phyloP scores from a whole-genome alignment of 2,888 invertebrate species.

The Dynastes maya region DNA sequence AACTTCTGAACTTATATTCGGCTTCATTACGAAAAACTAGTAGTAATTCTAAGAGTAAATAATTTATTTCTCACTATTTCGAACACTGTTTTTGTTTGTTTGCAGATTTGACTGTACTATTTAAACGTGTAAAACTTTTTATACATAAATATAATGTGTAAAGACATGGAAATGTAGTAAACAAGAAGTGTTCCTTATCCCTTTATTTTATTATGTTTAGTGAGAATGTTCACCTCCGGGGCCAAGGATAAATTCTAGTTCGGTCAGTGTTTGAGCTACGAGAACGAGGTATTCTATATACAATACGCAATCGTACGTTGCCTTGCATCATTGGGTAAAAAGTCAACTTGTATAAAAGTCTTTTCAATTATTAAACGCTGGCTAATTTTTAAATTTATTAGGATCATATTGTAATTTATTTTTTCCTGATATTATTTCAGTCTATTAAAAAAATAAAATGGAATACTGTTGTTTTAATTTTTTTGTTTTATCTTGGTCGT shows the following conservation, averaged over 20 bases:
- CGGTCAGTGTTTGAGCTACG: conserved; percentile 10
- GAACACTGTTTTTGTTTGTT: conserved; percentile 60
- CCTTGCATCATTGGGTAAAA: conserved; percentile 38
- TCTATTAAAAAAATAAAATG: conserved; percentile 54
- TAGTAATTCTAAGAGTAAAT: conserved; percentile 54
- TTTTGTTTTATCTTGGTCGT: not conserved
- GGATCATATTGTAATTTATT: conserved; percentile 54
- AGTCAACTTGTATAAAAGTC: conserved; percentile 26
- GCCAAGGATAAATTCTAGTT: conserved; percentile 48
- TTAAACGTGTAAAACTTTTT: conserved; percentile 67
- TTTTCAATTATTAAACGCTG: conserved; percentile 47
- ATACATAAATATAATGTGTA: conserved; percentile 69
- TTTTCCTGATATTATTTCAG: conserved; percentile 55
- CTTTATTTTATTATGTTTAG: conserved; percentile 45
- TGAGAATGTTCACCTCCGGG: conserved; percentile 52
- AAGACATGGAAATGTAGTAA: conserved; percentile 62
- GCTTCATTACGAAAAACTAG: conserved; percentile 25
- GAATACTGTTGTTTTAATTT: conserved; percentile 50
- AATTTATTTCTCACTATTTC: conserved; percentile 59
- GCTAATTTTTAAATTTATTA: conserved; percentile 47
- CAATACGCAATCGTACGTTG: conserved; percentile 36
- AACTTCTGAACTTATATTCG: conserved; percentile 40
- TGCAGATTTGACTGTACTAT: conserved; percentile 65
- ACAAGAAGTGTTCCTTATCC: conserved; percentile 53
- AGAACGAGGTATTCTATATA: conserved; percentile 27